Percentiles rank a stretch among this genome's conserved stretches.
phyloP scores from a whole-genome alignment of 2,888 invertebrate species.

The Synergus gifuensis region DNA sequence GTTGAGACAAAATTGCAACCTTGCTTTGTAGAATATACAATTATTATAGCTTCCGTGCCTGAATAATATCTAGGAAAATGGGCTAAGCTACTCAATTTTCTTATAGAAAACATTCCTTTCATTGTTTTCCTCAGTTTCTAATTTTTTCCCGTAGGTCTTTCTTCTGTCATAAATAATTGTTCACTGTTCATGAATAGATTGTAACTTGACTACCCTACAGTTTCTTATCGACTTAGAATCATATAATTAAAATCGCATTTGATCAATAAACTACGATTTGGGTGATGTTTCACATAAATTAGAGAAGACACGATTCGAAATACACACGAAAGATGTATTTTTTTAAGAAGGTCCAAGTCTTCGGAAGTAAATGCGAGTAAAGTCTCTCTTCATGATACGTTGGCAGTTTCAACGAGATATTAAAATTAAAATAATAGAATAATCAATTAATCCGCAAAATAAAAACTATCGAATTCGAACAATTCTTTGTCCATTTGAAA shows the following conservation, averaged over 20 bases:
- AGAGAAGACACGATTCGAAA: constrained; percentile 15
- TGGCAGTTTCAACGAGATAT: not conserved
- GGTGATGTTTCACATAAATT: constrained; percentile 1
- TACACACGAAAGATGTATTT: not conserved
- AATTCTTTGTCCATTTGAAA: not conserved
- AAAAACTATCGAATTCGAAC: not conserved
- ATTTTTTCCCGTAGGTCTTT: not conserved
- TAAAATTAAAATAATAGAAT: not conserved
- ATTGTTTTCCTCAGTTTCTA: not conserved
- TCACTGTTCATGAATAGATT: constrained; percentile 11
- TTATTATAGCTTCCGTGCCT: not conserved
- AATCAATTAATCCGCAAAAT: not conserved
- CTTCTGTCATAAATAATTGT: not conserved
- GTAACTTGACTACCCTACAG: constrained; percentile 17
- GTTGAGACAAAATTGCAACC: not conserved
- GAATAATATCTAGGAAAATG: not conserved
- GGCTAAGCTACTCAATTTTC: not conserved
- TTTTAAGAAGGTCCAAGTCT: not conserved
- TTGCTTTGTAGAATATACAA: constrained; percentile 20
- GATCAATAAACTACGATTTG: constrained; percentile 1
- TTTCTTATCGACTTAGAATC: constrained; percentile 15
- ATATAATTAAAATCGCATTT: constrained; percentile 6
- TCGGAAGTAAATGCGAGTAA: constrained; percentile 16
- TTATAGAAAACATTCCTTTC: not conserved
- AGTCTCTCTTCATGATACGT: constrained; percentile 11